Conservation (phyloP, 2,113 vertebrate species). For the Phycodurus eques region DNA sequence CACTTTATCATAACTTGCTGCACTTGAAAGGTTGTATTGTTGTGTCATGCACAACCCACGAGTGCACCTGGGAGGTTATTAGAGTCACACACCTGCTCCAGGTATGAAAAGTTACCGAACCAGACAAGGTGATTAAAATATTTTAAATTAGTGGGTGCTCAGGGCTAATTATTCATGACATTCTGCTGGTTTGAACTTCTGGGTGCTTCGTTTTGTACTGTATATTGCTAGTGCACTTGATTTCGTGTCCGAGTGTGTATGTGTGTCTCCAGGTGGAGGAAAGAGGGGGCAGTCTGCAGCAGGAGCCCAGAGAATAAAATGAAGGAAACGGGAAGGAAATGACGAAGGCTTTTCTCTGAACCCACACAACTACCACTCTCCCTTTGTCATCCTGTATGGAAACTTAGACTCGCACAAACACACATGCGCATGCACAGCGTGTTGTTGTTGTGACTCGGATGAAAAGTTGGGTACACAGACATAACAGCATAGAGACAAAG, state of each 20-base stretch:
- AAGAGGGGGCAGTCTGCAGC: slow-evolving; percentile 56
- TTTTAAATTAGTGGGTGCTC: background rate
- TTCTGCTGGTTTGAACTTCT: background rate
- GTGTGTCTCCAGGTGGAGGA: slow-evolving; percentile 54
- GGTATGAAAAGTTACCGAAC: background rate
- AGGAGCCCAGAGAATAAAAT: slow-evolving; percentile 60
- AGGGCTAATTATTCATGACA: background rate
- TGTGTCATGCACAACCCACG: background rate
- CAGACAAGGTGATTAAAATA: background rate
- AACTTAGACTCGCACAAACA: slow-evolving; percentile 37
- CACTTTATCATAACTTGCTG: slow-evolving; percentile 21
- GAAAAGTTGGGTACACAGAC: slow-evolving; percentile 39
- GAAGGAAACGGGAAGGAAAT: slow-evolving; percentile 77
- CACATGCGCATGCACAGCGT: slow-evolving; percentile 12
- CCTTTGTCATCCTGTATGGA: slow-evolving; percentile 55
- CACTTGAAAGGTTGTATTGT: slow-evolving; percentile 37
- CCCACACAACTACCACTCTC: slow-evolving; percentile 55
- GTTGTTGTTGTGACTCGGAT: slow-evolving; percentile 51
- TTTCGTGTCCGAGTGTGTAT: slow-evolving; percentile 19
- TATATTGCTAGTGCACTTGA: slow-evolving; percentile 10
- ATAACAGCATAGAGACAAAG: slow-evolving; percentile 10
- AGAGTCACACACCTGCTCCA: background rate
- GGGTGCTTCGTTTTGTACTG: background rate
- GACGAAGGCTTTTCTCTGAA: slow-evolving; percentile 56
- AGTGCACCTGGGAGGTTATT: slow-evolving; percentile 1